Base-by-base conservation (phyloP, 2,888 invertebrate species). In the Agonopterix subpropinquella region DNA sequence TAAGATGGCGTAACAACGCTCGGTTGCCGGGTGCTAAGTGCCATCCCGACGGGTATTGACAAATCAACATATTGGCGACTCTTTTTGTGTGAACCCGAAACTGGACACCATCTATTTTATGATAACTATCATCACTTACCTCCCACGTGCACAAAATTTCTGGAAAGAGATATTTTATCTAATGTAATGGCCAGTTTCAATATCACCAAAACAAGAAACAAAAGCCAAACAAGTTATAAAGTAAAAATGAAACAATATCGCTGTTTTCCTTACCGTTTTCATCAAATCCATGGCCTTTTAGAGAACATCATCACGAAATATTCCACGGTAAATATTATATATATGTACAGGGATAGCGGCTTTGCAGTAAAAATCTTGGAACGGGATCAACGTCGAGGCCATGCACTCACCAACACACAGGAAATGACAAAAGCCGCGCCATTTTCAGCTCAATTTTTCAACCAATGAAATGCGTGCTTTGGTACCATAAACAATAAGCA, bases 231-330 rank as follows among this genome's bases (percentile, higher is more conserved):
- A 83, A 77, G 78, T 78, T 76, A 72, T 65, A 67, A 64, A 70
- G 65, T 64, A 70, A 73, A 28, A 28, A 28, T 70, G 59, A 70
- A 43, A 69, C 67, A 65, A 70, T 59, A 70, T 74, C 62, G 75
- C 73, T 61, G 59, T 53, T 57, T 59, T 60, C 62, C 85, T 89
- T 86, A 90, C 90, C 89, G 89, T 87, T 89, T 89, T 89, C 87
- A 89, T 87, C 80, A 89, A 85, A 89, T 89, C 90, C 90, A 90
- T 89, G 84, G 89, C 89, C 89, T 87, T 79, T 80, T 87, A 75
- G 73, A 75, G 80, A 80, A 80, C 88, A 89, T 84, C 89, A 89
- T 89, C 80, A 87, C 89, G 86, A 87, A 83, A 76, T 74, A 73
- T 84, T 77, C 75, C 70, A 71, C 67, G 57, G 69, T 72, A 72